phyloP scores from a whole-genome alignment of 2,113 vertebrate genomes.

The Cyanistes caeruleus region DNA sequence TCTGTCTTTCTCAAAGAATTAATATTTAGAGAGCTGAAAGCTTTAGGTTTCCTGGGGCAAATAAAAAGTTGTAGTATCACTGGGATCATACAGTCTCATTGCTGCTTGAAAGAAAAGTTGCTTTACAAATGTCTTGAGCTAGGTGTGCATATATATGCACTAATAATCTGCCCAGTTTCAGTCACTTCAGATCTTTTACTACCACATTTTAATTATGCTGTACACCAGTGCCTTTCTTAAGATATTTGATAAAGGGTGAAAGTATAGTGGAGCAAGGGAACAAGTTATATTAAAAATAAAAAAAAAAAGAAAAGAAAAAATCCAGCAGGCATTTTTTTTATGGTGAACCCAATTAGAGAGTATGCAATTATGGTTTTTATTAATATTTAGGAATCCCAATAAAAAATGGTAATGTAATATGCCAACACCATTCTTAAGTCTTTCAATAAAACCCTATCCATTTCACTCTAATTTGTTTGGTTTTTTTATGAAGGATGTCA shows the following conservation, averaged over 20 bases:
- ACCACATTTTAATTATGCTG: slow-evolving; percentile 12
- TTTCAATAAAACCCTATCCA: neutral
- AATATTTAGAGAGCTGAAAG: neutral
- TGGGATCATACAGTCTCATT: neutral
- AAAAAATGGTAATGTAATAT: neutral
- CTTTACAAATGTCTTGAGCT: neutral
- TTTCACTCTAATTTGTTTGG: neutral
- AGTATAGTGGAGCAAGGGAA: neutral
- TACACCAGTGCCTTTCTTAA: neutral
- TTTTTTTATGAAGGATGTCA: neutral
- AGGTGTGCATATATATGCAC: neutral
- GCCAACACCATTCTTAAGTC: neutral
- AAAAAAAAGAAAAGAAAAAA: neutral
- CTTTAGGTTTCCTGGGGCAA: neutral
- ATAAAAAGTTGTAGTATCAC: neutral
- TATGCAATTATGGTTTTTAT: neutral
- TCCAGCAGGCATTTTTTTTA: neutral
- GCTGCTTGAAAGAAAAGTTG: neutral
- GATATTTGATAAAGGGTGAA: neutral
- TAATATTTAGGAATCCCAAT: neutral
- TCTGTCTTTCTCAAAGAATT: neutral
- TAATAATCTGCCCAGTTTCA: neutral
- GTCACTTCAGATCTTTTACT: neutral
- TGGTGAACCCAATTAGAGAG: neutral
- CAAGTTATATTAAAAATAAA: neutral